A percentile compares a stretch with the other conserved stretches of the same genome.
These are phyloP conservation scores for Nephrotoma flavescens DNA, from an alignment of 2,888 invertebrate genomes.

Conservation along the genomic window DNA sequence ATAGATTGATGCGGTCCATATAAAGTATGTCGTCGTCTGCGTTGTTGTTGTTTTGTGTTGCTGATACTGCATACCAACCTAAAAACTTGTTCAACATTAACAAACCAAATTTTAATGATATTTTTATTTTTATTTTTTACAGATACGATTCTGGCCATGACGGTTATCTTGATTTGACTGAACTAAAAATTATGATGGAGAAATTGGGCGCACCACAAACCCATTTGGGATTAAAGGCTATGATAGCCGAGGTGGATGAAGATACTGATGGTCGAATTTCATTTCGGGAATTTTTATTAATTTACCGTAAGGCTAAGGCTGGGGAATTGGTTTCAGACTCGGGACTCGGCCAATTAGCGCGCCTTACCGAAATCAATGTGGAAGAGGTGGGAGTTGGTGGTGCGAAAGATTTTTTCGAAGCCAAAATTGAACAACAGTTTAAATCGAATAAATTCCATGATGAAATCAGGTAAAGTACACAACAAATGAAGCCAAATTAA, in stretches of 20 bases:
- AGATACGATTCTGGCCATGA: constrained; percentile 86
- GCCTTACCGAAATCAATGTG: constrained; percentile 80
- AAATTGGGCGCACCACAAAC: constrained; percentile 90
- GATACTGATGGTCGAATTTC: constrained; percentile 75
- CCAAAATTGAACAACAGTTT: constrained; percentile 80
- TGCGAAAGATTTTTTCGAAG: constrained; percentile 91
- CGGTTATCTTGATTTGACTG: constrained; percentile 75
- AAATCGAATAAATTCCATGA: constrained; percentile 79
- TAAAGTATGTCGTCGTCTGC: not conserved
- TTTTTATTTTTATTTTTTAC: not conserved
- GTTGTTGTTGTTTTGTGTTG: not conserved
- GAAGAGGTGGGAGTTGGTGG: constrained; percentile 90
- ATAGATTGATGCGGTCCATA: not conserved
- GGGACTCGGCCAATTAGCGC: constrained; percentile 72
- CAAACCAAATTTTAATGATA: not conserved
- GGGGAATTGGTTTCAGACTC: constrained; percentile 80
- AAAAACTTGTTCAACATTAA: not conserved
- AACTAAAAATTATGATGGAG: constrained; percentile 95
- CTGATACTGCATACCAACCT: not conserved
- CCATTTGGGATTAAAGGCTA: constrained; percentile 82
- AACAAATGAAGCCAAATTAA: no score
- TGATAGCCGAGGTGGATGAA: constrained; percentile 87
- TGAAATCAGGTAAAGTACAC: constrained; percentile 51
- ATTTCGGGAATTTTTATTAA: constrained; percentile 75
- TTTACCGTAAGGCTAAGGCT: constrained; percentile 75